These are phyloP conservation scores for Philaethria dido DNA, from an alignment of 2,888 invertebrate genomes.

Conservation along the genomic window DNA sequence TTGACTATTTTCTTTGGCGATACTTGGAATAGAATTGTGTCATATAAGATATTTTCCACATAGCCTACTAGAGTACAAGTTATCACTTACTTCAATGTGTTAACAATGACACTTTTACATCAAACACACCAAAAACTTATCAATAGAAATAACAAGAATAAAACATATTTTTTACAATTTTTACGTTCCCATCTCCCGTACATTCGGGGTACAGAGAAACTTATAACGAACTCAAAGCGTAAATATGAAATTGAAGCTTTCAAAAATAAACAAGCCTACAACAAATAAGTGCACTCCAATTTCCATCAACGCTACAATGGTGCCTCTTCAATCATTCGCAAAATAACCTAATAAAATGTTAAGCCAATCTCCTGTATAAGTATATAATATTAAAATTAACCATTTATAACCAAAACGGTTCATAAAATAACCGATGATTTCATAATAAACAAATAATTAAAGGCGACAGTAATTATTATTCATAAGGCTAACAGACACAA, in stretches of 20 bases:
- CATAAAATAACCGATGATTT: conserved; percentile 39
- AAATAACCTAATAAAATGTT: conserved; percentile 1
- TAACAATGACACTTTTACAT: no score
- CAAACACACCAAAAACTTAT: no score
- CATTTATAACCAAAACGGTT: conserved; percentile 19
- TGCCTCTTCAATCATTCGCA: not conserved
- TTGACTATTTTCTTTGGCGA: no score
- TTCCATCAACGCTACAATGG: not conserved
- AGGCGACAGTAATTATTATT: conserved; percentile 73
- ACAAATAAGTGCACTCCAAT: not conserved
- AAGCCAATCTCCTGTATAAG: not conserved
- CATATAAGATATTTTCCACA: no score
- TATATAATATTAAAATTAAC: conserved; percentile 6
- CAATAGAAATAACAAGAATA: no score
- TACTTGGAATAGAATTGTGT: no score
- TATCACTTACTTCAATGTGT: no score
- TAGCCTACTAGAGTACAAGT: no score
- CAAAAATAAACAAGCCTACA: conserved; percentile 3
- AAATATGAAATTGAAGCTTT: not conserved
- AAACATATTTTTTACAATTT: no score
- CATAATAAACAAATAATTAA: conserved; percentile 63
- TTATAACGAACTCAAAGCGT: not conserved
- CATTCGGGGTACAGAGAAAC: no score
- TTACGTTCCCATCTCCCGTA: no score
- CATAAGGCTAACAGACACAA: conserved; percentile 78